Evolutionary conservation across 1,140 invertebrate species (phyloP).

Genomic region (Dendrolimus punctatus): DNA sequence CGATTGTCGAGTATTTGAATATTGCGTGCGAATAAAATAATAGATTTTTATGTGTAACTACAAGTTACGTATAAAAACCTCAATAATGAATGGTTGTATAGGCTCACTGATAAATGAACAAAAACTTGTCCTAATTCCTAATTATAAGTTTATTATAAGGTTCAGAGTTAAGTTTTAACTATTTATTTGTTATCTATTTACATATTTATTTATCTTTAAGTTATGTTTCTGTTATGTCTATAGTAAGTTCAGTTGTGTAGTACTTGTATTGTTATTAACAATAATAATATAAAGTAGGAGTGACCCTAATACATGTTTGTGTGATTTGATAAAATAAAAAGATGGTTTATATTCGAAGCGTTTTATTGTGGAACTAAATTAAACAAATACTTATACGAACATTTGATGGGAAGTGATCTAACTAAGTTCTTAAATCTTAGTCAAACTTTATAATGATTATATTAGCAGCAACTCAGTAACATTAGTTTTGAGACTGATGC

Average conservation of each 20-base stretch:
- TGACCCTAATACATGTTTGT: conserved; percentile 36
- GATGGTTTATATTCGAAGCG: conserved; percentile 4
- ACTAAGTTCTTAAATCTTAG: no score
- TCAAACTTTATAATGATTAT: no score
- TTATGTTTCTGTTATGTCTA: background rate
- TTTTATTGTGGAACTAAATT: conserved; percentile 1
- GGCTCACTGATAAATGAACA: conserved; percentile 3
- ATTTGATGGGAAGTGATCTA: no score
- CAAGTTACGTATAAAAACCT: conserved; percentile 34
- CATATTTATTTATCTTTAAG: background rate
- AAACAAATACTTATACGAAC: no score
- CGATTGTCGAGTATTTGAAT: conserved; percentile 1
- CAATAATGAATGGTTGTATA: conserved; percentile 6
- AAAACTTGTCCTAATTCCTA: background rate
- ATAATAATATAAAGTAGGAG: conserved; percentile 63
- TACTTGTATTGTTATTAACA: conserved; percentile 61
- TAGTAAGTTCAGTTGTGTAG: background rate
- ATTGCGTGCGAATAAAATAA: conserved; percentile 6
- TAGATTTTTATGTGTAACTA: conserved; percentile 41
- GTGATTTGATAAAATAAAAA: conserved; percentile 20
- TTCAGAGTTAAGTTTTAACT: background rate
- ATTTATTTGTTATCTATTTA: conserved; percentile 2
- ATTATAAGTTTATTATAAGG: no score
- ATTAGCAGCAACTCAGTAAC: no score
- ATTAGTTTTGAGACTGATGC: no score